Percentiles rank a stretch among this genome's conserved stretches.
These are phyloP conservation scores for Sphaeridia pumilis DNA, from an alignment of 2,888 invertebrate genomes.

Conservation along the genomic window DNA sequence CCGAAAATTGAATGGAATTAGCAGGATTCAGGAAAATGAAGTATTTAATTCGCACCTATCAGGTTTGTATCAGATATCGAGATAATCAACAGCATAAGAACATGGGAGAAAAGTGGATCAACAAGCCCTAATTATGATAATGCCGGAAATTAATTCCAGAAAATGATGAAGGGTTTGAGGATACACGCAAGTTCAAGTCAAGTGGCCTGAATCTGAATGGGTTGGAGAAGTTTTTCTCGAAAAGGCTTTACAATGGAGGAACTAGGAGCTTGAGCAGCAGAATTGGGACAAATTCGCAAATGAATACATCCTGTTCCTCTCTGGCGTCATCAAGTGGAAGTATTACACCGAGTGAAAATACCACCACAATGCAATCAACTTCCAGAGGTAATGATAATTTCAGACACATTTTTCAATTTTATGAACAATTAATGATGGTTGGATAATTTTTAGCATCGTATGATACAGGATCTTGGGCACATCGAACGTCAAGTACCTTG, in stretches of 20 bases:
- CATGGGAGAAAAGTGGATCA: not conserved
- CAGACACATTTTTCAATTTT: not conserved
- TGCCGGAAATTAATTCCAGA: constrained; percentile 6
- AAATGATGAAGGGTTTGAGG: constrained; percentile 22
- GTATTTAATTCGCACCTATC: constrained; percentile 12
- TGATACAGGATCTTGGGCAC: constrained; percentile 10
- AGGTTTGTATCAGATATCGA: constrained; percentile 6
- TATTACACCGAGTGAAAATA: constrained; percentile 13
- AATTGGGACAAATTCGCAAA: constrained; percentile 11
- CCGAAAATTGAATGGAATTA: constrained; percentile 6
- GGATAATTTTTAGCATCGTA: constrained; percentile 9
- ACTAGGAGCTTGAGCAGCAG: constrained; percentile 14
- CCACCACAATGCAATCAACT: constrained; percentile 10
- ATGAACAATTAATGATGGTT: not conserved
- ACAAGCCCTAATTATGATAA: not conserved
- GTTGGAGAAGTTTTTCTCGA: constrained; percentile 7
- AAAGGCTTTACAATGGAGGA: constrained; percentile 1
- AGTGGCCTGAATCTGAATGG: constrained; percentile 3
- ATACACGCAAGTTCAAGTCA: constrained; percentile 13
- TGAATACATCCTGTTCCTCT: constrained; percentile 15
- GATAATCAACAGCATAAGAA: not conserved
- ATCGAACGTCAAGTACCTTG: constrained; percentile 5
- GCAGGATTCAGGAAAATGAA: constrained; percentile 16
- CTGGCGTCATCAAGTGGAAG: constrained; percentile 14
- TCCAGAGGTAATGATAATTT: constrained; percentile 9